Conservation (phyloP, 2,113 vertebrate genomes). For the Perognathus longimembris region DNA sequence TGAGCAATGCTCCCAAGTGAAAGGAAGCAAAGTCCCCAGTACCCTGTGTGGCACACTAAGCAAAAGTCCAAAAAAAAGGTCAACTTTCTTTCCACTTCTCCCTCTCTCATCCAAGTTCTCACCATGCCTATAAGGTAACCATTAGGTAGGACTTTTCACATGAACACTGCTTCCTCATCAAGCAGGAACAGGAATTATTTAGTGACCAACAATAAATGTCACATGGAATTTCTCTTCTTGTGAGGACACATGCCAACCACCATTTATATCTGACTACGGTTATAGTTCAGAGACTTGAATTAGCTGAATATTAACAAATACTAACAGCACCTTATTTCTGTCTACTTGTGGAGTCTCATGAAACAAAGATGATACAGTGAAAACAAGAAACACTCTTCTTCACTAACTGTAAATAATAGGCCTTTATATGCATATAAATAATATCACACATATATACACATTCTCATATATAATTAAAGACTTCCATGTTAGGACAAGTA, state of each 20-base stretch:
- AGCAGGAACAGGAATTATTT: conserved; percentile 21
- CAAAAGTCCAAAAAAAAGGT: background rate
- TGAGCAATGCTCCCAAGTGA: background rate
- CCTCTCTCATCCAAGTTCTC: conserved; percentile 15
- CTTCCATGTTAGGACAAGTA: background rate
- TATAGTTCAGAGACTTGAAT: conserved; percentile 9
- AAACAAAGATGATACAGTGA: conserved; percentile 43
- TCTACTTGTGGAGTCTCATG: background rate
- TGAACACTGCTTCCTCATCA: conserved; percentile 12
- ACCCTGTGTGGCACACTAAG: background rate
- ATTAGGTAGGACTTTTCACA: conserved; percentile 15
- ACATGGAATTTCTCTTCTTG: background rate
- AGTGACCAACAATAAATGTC: background rate
- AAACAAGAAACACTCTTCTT: conserved; percentile 51
- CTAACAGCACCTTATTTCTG: background rate
- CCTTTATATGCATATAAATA: background rate
- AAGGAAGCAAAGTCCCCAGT: background rate
- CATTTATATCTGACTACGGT: background rate
- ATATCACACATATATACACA: no score
- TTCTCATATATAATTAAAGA: conserved; percentile 17
- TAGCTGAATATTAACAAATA: no score
- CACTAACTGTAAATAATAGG: conserved; percentile 48
- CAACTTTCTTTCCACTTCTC: background rate
- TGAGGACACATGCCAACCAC: background rate
- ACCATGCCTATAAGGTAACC: background rate